phyloP scores from a whole-genome alignment of 2,797 vertebrate species.

The Takifugu rubripes region DNA sequence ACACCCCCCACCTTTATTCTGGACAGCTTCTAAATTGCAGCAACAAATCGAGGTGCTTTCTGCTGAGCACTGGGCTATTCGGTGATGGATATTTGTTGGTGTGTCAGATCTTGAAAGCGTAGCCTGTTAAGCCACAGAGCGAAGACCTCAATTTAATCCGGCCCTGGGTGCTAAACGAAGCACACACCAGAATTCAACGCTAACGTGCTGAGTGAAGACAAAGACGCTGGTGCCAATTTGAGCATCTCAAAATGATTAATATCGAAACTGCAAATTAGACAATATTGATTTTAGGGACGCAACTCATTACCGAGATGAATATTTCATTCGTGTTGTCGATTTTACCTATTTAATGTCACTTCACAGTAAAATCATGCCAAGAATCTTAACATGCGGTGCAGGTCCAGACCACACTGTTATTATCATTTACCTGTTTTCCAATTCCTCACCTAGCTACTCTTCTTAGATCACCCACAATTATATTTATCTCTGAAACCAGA shows the following conservation, averaged over 20 bases:
- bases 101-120: conserved; percentile 37
- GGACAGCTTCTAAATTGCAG: conserved; percentile 46
- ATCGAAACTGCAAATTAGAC: too few species aligned
- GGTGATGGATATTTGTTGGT: conserved; percentile 49
- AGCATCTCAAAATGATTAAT: background rate
- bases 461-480: too few species aligned
- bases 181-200: conserved; percentile 18
- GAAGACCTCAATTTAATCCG: conserved; percentile 45
- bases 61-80: conserved; percentile 44
- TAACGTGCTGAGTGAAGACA: conserved; percentile 18
- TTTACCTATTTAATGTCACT: too few species aligned
- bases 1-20: conserved; percentile 21
- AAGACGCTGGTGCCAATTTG: conserved; percentile 21
- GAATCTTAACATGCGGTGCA: too few species aligned
- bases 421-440: too few species aligned
- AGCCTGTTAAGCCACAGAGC: conserved; percentile 33
- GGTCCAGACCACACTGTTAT: too few species aligned
- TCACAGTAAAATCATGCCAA: too few species aligned
- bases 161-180: conserved; percentile 33
- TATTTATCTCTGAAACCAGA: too few species aligned
- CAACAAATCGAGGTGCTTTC: conserved; percentile 49
- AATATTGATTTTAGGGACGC: too few species aligned
- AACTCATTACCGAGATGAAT: too few species aligned
- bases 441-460: too few species aligned
- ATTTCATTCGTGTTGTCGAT: too few species aligned